Base-by-base conservation (phyloP, 2,888 invertebrate genomes). In the Odontocolon sp. region DNA sequence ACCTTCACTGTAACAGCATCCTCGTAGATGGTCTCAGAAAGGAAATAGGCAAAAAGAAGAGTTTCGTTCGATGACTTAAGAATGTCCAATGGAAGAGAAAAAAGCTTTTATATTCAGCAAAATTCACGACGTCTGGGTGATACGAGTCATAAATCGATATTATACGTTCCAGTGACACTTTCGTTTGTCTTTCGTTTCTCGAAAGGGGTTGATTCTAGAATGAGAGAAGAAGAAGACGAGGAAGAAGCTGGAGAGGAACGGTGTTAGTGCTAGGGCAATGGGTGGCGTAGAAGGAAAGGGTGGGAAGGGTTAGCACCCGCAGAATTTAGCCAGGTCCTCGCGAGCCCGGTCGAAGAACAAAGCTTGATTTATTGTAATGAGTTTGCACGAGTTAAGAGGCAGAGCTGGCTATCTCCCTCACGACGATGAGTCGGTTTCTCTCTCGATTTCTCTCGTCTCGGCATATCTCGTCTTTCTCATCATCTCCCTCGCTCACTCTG, bases 331-430 rank as follows among this genome's bases (percentile, higher is more conserved):
- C n/a, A n/a, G n/a, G n/a, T n/a, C n/a, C n/a, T n/a, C n/a, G n/a
- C n/a, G n/a, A n/a, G n/a, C n/a, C 85, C 81, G 85, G 83, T 85
- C 88, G 89, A 87, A 88, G 90, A 90, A 90, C 89, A 90, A 90
- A 90, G 90, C 90, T 90, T 90, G 90, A 90, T 90, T 90, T 90
- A 90, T 90, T 89, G 90, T 90, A 90, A 90, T 90, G 90, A 90
- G 90, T 90, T 90, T 89, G 89, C 86, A 84, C 89, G 89, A 89
- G 89, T 90, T 90, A 89, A 89, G 89, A 90, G 90, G 88, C 73
- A 73, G 63, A 45, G 38, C 78, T 74, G 64, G 75, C 74, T 71
- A 57, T 81, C 76, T 76, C 72, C 38, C 52, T 81, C 38, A 54
- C 64, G 72, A 59, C 63, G 64, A 61, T 47, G 75, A 61, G 52